phyloP scores from a whole-genome alignment of 2,113 vertebrate genomes.

The Pituophis catenifer region DNA sequence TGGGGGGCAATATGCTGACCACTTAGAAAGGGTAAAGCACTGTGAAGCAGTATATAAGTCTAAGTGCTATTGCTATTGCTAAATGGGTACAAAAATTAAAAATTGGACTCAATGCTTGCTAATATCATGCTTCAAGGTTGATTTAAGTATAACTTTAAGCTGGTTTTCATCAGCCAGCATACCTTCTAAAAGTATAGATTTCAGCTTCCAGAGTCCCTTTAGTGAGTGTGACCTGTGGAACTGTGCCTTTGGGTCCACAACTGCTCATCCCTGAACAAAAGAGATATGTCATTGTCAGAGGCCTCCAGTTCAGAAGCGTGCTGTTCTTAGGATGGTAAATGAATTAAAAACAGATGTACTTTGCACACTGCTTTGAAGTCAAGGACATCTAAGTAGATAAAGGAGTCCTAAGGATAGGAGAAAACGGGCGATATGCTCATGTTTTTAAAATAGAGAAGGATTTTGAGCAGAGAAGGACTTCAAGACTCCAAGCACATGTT shows the following conservation, averaged over 20 bases:
- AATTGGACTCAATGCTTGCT: not conserved
- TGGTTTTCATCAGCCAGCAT: not conserved
- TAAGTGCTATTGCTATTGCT: not conserved
- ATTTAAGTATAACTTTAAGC: not conserved
- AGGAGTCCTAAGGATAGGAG: constrained; percentile 25
- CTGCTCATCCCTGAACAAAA: constrained; percentile 45
- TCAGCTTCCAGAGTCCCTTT: too few relatives aligned
- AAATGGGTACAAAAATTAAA: not conserved
- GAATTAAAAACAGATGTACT: constrained; percentile 76
- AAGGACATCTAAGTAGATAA: constrained; percentile 71
- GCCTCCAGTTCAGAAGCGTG: constrained; percentile 67
- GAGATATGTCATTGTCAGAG: constrained; percentile 61
- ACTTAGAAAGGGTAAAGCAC: too few relatives aligned
- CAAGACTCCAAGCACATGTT: constrained; percentile 30
- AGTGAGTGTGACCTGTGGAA: constrained; percentile 8
- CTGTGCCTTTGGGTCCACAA: constrained; percentile 28
- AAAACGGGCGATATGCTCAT: constrained; percentile 33
- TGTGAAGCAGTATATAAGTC: too few relatives aligned
- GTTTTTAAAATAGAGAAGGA: constrained; percentile 51
- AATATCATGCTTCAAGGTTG: not conserved
- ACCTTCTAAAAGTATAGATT: not conserved
- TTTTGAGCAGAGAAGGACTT: constrained; percentile 23
- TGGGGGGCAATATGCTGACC: too few relatives aligned
- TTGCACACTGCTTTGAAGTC: constrained; percentile 68
- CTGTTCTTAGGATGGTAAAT: constrained; percentile 68